A percentile compares a stretch with the other conserved stretches of the same genome.
phyloP scores from a whole-genome alignment of 2,113 vertebrate genomes.

The Lota lota region DNA sequence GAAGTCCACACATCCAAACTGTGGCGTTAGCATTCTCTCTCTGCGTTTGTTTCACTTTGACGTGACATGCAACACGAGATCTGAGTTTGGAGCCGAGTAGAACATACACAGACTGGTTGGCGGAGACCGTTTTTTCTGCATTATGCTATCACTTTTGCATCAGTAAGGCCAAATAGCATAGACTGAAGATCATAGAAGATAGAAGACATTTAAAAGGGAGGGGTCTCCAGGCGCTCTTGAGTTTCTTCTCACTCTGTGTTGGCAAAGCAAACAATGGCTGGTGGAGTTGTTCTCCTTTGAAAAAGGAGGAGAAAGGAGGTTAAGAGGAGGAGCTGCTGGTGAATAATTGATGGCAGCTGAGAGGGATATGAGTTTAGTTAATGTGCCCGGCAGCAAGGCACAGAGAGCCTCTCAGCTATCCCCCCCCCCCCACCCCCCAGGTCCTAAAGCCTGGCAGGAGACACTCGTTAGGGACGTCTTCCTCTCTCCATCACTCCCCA shows the following conservation, averaged over 20 bases:
- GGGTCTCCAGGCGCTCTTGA: no score
- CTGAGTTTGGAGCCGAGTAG: no score
- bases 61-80: no score
- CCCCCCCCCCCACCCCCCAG: conserved; percentile 62
- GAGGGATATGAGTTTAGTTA: conserved; percentile 82
- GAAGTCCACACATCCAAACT: no score
- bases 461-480: conserved; percentile 14
- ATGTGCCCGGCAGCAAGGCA: conserved; percentile 77
- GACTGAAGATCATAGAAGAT: no score
- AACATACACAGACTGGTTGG: no score
- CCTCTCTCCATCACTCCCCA: neutral
- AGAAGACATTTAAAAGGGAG: no score
- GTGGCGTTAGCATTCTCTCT: no score
- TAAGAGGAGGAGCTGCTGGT: conserved; percentile 36
- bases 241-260: conserved; percentile 19
- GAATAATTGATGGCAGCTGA: conserved; percentile 80
- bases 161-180: no score
- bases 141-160: no score
- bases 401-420: conserved; percentile 72
- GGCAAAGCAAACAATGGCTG: conserved; percentile 31
- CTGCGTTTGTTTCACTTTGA: no score
- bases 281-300: conserved; percentile 55
- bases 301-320: conserved; percentile 35
- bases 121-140: no score
- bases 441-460: conserved; percentile 54